These are phyloP conservation scores for Cephus cinctus DNA, from an alignment of 1,140 invertebrate genomes.

Conservation along the genomic window DNA sequence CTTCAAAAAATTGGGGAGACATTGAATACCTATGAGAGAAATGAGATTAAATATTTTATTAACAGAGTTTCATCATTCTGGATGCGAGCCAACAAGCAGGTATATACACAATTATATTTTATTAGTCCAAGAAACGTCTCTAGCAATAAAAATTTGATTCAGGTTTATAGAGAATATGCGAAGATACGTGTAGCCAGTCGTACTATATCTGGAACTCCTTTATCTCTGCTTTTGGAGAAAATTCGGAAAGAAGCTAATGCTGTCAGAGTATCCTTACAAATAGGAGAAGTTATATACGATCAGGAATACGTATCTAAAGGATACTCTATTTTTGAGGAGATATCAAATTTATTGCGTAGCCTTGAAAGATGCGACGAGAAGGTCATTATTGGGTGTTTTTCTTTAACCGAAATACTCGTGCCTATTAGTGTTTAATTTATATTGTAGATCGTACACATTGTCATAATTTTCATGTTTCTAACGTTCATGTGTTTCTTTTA, in stretches of 20 bases:
- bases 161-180: slow-evolving; percentile 30
- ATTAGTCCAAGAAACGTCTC: not conserved
- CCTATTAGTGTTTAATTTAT: not conserved
- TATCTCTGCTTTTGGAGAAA: slow-evolving; percentile 28
- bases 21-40: slow-evolving; percentile 5
- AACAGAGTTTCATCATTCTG: slow-evolving; percentile 27
- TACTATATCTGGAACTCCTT: slow-evolving; percentile 26
- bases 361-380: slow-evolving; percentile 33
- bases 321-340: slow-evolving; percentile 26
- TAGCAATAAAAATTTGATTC: slow-evolving; percentile 3
- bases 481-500: not conserved
- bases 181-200: slow-evolving; percentile 32
- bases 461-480: not conserved
- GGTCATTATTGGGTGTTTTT: slow-evolving; percentile 13
- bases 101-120: slow-evolving; percentile 12
- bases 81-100: slow-evolving; percentile 27
- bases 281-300: slow-evolving; percentile 18
- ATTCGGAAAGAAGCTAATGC: slow-evolving; percentile 27
- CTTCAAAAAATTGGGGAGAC: no score
- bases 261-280: slow-evolving; percentile 24
- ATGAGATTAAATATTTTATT: slow-evolving; percentile 28
- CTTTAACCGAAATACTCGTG: not conserved
- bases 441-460: not conserved
- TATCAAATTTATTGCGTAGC: slow-evolving; percentile 20
- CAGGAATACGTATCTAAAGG: slow-evolving; percentile 24